These are phyloP conservation scores for Ceratina calcarata DNA, from an alignment of 1,140 invertebrate species.

Conservation along the genomic window DNA sequence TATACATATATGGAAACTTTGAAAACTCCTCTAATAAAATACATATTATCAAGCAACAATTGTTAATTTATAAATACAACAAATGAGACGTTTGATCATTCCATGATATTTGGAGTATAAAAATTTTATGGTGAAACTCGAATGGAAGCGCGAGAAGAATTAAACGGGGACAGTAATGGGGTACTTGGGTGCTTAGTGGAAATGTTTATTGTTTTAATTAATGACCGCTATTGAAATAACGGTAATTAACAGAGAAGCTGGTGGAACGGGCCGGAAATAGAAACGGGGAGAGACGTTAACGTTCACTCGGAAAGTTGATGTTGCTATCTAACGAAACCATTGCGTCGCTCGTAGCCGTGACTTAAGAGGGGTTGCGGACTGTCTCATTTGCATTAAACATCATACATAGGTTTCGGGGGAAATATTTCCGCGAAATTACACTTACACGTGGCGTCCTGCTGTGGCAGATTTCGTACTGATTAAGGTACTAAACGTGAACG, in stretches of 20 bases:
- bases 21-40: too few species aligned
- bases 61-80: too few species aligned
- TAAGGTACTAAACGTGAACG: conserved; percentile 1
- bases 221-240: conserved; percentile 1
- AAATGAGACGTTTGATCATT: too few species aligned
- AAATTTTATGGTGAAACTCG: neutral
- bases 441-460: neutral
- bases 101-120: too few species aligned
- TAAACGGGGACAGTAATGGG: neutral
- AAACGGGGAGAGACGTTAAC: neutral
- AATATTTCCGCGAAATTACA: neutral
- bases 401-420: neutral
- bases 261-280: neutral
- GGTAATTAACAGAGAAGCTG: neutral
- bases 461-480: neutral
- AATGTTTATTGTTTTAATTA: conserved; percentile 9
- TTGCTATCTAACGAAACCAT: neutral
- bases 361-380: neutral
- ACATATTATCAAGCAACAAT: too few species aligned
- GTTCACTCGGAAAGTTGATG: neutral
- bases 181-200: neutral
- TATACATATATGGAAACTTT: too few species aligned
- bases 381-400: conserved; percentile 23
- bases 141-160: neutral
- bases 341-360: neutral